Percentiles rank a stretch among this genome's conserved stretches.
Conservation (phyloP, 2,888 invertebrate genomes). For the Thymelicus acteon region DNA sequence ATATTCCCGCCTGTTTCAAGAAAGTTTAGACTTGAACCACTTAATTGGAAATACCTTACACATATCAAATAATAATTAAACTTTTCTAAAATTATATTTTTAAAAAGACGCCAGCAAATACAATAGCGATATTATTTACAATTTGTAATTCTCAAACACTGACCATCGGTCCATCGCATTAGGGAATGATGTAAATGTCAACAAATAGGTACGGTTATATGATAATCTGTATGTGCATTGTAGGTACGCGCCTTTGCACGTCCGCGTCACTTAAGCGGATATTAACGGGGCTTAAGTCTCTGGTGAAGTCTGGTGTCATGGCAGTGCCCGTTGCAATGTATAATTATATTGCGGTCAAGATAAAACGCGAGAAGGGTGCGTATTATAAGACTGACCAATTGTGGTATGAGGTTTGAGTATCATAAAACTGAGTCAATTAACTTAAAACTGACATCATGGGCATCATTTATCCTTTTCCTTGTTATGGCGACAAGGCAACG, state of each 20-base stretch:
- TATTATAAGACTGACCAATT: background rate
- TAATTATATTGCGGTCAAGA: slow-evolving; percentile 19
- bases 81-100: too few relatives aligned
- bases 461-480: too few relatives aligned
- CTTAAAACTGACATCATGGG: too few relatives aligned
- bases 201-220: slow-evolving; percentile 25
- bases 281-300: slow-evolving; percentile 10
- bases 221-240: slow-evolving; percentile 24
- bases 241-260: background rate
- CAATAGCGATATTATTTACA: too few relatives aligned
- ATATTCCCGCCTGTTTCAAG: background rate
- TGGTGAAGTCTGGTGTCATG: background rate
- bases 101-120: too few relatives aligned
- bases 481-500: too few relatives aligned
- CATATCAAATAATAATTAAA: too few relatives aligned
- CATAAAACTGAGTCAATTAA: too few relatives aligned
- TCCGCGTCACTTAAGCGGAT: slow-evolving; percentile 22
- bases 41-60: too few relatives aligned
- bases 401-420: too few relatives aligned
- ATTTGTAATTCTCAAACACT: background rate
- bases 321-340: background rate
- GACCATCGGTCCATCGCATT: slow-evolving; percentile 5
- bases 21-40: too few relatives aligned
- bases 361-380: background rate
- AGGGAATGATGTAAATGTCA: slow-evolving; percentile 15